Evolutionary conservation across 1,140 invertebrate genomes (phyloP).

Genomic region (Eciton burchellii): DNA sequence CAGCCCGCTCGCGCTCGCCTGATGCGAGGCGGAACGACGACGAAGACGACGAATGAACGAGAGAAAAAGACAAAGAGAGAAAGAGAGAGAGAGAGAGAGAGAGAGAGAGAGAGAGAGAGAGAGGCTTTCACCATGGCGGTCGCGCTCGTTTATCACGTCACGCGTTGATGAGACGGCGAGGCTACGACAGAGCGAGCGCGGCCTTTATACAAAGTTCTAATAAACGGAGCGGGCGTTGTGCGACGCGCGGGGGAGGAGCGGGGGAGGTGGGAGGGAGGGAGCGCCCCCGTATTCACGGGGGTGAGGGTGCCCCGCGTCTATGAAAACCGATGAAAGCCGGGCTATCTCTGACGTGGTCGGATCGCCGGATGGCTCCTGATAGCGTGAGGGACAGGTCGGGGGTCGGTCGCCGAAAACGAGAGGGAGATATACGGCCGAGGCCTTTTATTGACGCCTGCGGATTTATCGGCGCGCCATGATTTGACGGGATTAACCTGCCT

Average conservation of each 20-base stretch:
- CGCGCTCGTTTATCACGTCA: constrained; percentile 60
- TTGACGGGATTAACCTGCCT: not conserved
- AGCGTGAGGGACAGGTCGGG: not conserved
- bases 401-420: not conserved
- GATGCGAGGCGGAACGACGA: constrained; percentile 44
- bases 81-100: too few relatives aligned
- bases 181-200: constrained; percentile 22
- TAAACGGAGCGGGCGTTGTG: constrained; percentile 46
- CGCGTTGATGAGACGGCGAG: constrained; percentile 55
- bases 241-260: constrained; percentile 20
- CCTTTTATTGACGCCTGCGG: constrained; percentile 27
- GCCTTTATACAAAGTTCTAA: constrained; percentile 59
- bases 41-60: not conserved
- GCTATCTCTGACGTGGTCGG: constrained; percentile 30
- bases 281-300: constrained; percentile 10
- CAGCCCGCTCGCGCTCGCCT: constrained; percentile 4
- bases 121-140: constrained; percentile 44
- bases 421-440: not conserved
- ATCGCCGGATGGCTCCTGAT: constrained; percentile 21
- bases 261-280: not conserved
- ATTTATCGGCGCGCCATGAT: not conserved
- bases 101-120: not conserved
- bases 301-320: constrained; percentile 18
- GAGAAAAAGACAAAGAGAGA: too few relatives aligned
- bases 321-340: constrained; percentile 54